phyloP scores from a whole-genome alignment of 2,888 invertebrate genomes.

The Cantharis nigra region DNA sequence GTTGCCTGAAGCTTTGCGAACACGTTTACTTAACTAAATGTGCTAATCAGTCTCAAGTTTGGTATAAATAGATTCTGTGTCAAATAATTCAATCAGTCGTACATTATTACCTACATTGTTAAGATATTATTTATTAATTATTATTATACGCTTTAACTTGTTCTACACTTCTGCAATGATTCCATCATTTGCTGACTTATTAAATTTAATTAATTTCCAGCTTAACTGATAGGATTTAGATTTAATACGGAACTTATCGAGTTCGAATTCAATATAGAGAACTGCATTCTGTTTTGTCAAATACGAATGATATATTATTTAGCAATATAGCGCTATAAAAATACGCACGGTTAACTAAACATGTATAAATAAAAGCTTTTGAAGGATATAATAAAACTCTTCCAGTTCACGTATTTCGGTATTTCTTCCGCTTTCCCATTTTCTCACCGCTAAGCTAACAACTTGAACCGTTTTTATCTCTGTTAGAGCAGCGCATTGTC shows the following conservation, averaged over 20 bases:
- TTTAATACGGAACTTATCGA: background rate
- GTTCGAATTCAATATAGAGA: background rate
- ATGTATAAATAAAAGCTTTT: conserved; percentile 23
- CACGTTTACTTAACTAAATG: conserved; percentile 45
- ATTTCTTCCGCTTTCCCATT: conserved; percentile 37
- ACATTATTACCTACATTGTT: conserved; percentile 14
- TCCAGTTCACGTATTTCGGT: conserved; percentile 33
- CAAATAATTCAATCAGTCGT: conserved; percentile 19
- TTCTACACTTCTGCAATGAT: background rate
- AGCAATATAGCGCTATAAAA: conserved; percentile 23
- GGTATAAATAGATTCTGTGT: conserved; percentile 24
- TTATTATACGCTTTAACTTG: conserved; percentile 10
- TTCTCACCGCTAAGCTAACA: conserved; percentile 37
- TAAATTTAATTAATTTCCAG: background rate
- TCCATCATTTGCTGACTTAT: background rate
- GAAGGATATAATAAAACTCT: conserved; percentile 35
- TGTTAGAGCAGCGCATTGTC: conserved; percentile 37
- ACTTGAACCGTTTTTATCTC: conserved; percentile 37
- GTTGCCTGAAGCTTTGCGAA: conserved; percentile 42
- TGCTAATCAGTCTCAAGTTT: conserved; percentile 36
- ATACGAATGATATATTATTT: conserved; percentile 19
- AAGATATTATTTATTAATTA: conserved; percentile 12
- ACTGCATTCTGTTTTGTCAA: conserved; percentile 10
- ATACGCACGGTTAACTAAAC: conserved; percentile 24
- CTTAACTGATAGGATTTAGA: background rate